Base-by-base conservation (phyloP, 2,888 invertebrate species). In the Temnothorax rugatulus region DNA sequence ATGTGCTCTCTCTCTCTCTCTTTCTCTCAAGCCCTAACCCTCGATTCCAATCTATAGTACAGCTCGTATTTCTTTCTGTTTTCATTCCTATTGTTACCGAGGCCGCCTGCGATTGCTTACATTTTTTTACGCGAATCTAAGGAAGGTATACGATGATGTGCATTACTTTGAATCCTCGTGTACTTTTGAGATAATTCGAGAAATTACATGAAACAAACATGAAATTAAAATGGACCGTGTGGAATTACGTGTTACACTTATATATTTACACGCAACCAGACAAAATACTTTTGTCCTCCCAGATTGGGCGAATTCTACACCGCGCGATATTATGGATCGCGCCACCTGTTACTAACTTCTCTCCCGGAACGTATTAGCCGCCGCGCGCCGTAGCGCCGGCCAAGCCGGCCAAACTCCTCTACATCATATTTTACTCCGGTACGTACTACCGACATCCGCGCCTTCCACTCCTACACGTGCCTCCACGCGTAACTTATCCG, bases 321-420 rank as follows among this genome's bases (percentile, higher is more conserved):
- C 18, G 25, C 83, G 90, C 83, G 88, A 90, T 89, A 91, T 94
- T 94, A 94, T 92, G 92, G 92, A 94, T 94, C 91, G 93, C 94
- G 92, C 93, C 94, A 94, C 94, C 94, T 94, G 94, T 94, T 94
- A 94, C 94, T 93, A 94, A 93, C 92, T 93, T 92, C 91, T 83
- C 89, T 50, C 91, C 93, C 90, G 91, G 90, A 93, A 93, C 93
- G 92, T 93, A 94, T 94, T 94, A 94, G 93, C 92, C 92, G 89
- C 86, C 87, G 88, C 85, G 90, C 92, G 89, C 86, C 87, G 88
- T 85, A 90, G 88, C 89, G 90, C 86, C 87, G 89, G 88, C 90
- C 91, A 90, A 86, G 84, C 90, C 90, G 91, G 90, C 91, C 92
- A 91, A 93, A 92, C 92, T 92, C 91, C 92, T 92, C 91, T 84